Evolutionary conservation across 2,113 vertebrate genomes (phyloP).

Genomic region (Crotalus tigris): DNA sequence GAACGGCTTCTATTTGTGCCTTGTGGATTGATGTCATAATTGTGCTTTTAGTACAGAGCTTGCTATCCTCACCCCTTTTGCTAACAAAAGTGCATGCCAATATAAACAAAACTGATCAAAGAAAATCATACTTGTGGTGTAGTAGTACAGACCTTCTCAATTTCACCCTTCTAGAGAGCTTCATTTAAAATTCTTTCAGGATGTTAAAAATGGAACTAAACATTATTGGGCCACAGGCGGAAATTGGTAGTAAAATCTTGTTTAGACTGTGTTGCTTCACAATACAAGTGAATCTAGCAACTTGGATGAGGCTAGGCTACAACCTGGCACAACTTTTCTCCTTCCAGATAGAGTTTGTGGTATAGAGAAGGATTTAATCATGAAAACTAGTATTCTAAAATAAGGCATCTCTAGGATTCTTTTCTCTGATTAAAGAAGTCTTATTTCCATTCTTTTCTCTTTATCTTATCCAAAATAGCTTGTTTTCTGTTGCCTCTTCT

Average conservation of each 20-base stretch:
- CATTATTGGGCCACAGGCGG: not conserved
- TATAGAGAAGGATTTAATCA: not conserved
- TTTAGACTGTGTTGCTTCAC: not conserved
- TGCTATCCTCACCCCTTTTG: conserved; percentile 6
- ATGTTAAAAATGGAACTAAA: not conserved
- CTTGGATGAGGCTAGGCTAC: not conserved
- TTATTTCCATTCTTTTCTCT: not conserved
- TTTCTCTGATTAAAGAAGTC: no score
- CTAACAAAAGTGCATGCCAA: conserved; percentile 4
- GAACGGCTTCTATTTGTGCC: conserved; percentile 12
- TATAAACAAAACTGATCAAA: conserved; percentile 22
- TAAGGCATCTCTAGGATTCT: not conserved
- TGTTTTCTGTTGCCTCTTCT: not conserved
- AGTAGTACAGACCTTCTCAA: not conserved
- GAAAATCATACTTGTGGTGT: conserved; percentile 18
- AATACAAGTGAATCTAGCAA: not conserved
- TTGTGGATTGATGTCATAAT: conserved; percentile 13
- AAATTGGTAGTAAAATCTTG: not conserved
- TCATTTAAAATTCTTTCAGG: not conserved
- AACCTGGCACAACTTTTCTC: not conserved
- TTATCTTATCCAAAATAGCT: not conserved
- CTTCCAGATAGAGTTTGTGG: not conserved
- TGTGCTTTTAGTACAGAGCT: conserved; percentile 4
- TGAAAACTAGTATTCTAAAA: not conserved
- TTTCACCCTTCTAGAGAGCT: not conserved